phyloP scores from a whole-genome alignment of 2,113 vertebrate genomes.

The Empidonax traillii region DNA sequence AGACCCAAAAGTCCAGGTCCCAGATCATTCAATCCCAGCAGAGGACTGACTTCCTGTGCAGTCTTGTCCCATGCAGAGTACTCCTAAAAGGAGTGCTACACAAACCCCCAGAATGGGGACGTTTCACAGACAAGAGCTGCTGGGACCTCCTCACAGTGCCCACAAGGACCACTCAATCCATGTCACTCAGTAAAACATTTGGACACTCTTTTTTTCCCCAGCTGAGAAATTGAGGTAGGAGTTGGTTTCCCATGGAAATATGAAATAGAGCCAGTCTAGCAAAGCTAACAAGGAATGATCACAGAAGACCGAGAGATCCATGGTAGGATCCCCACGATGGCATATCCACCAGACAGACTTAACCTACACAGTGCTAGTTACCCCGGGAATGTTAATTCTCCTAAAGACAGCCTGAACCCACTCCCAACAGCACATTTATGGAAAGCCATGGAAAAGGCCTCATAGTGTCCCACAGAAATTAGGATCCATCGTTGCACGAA shows the following conservation, averaged over 20 bases:
- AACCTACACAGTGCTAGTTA: neutral
- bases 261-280: neutral
- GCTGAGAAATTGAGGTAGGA: neutral
- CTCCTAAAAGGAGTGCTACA: neutral
- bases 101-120: neutral
- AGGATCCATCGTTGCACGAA: neutral
- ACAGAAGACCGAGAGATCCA: neutral
- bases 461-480: neutral
- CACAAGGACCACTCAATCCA: neutral
- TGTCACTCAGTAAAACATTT: rapidly evolving
- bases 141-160: neutral
- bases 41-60: neutral
- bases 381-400: neutral
- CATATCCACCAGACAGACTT: rapidly evolving
- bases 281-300: neutral
- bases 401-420: neutral
- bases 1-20: neutral
- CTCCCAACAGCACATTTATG: neutral
- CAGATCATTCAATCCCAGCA: too few relatives aligned
- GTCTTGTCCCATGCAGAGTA: neutral
- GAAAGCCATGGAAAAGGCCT: neutral
- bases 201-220: neutral
- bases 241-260: neutral
- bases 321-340: rapidly evolving
- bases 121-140: neutral